Percentiles rank a stretch among this genome's conserved stretches.
These are phyloP conservation scores for Botia kubotai DNA, from an alignment of 2,797 vertebrate species.

Conservation along the genomic window DNA sequence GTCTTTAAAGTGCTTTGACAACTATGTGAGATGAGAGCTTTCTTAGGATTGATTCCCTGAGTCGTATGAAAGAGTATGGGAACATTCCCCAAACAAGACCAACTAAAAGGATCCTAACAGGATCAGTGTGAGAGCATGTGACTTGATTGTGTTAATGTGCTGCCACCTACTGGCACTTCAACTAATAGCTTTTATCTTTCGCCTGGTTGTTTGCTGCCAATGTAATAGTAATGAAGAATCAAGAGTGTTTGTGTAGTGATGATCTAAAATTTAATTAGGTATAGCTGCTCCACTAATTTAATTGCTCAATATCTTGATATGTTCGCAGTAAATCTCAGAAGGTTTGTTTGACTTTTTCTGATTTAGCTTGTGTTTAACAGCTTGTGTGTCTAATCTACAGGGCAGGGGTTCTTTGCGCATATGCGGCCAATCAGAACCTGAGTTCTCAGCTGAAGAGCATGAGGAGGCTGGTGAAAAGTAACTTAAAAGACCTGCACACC, in stretches of 20 bases:
- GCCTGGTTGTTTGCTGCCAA: background rate
- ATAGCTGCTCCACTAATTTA: no score
- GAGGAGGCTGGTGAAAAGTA: conserved; percentile 86
- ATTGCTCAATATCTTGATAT: background rate
- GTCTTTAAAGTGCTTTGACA: conserved; percentile 67
- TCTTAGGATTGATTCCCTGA: background rate
- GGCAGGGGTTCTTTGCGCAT: conserved; percentile 87
- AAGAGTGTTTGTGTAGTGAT: background rate
- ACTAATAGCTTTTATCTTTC: background rate
- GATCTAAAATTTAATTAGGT: background rate
- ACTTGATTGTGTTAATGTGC: conserved; percentile 26
- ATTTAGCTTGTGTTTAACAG: conserved; percentile 24
- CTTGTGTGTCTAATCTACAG: conserved; percentile 69
- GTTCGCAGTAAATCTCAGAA: background rate
- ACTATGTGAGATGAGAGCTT: conserved; percentile 39
- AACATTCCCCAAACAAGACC: conserved; percentile 1
- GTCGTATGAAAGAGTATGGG: background rate
- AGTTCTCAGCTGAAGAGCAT: conserved; percentile 85
- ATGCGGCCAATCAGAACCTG: conserved; percentile 90
- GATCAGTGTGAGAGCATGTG: background rate
- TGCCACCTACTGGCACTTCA: conserved; percentile 46
- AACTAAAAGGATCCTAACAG: background rate
- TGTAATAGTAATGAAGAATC: background rate
- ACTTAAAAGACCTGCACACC: conserved; percentile 89
- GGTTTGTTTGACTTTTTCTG: background rate